These are phyloP conservation scores for Murina feae DNA, from an alignment of 2,113 vertebrate genomes.

Conservation along the genomic window DNA sequence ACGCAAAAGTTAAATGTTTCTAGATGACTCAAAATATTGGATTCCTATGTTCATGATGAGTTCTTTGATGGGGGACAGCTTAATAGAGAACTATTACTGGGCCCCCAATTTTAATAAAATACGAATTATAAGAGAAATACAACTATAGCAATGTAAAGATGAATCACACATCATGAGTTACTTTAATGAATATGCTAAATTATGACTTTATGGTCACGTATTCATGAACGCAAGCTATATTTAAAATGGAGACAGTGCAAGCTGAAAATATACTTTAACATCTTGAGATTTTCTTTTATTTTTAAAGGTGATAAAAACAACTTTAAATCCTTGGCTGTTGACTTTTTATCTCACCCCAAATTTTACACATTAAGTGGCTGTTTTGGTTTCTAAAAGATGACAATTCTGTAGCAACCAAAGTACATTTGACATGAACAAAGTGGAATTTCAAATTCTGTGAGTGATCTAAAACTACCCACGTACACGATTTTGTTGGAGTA, in stretches of 20 bases:
- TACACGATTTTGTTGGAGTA: neutral
- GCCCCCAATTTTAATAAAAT: neutral
- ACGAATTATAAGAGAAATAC: neutral
- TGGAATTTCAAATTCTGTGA: neutral
- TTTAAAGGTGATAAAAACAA: neutral
- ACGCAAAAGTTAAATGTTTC: neutral
- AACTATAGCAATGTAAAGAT: neutral
- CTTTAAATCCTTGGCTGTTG: neutral
- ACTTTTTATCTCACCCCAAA: neutral
- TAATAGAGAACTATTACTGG: neutral
- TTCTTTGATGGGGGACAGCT: neutral
- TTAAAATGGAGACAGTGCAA: neutral
- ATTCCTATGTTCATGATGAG: neutral
- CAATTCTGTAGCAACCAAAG: neutral
- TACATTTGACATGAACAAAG: neutral
- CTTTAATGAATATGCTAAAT: constrained; percentile 8
- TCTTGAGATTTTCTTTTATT: neutral
- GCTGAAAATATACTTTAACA: neutral
- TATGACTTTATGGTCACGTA: neutral
- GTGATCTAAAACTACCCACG: neutral
- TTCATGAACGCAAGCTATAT: neutral
- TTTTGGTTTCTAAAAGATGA: neutral
- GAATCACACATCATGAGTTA: neutral
- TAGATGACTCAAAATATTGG: neutral
- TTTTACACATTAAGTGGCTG: neutral